Evolutionary conservation across 2,888 invertebrate species (phyloP).

Genomic region (Tenthredo notha): DNA sequence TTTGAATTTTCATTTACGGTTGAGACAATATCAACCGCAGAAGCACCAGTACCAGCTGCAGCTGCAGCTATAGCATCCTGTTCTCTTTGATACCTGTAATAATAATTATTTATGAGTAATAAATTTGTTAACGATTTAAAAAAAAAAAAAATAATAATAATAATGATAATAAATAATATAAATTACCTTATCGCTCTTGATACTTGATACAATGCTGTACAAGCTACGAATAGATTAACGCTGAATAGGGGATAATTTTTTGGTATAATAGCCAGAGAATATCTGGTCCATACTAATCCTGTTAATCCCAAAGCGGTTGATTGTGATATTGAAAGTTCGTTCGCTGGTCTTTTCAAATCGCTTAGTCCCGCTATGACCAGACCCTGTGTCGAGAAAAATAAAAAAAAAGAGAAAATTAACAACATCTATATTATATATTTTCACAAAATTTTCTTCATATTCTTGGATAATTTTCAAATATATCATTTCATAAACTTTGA

Average conservation of each 20-base stretch:
- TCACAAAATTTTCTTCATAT: no score
- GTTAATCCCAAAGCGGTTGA: slow-evolving; percentile 92
- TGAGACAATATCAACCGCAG: slow-evolving; percentile 37
- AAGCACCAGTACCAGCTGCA: no score
- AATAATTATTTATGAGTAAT: not conserved
- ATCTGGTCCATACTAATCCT: slow-evolving; percentile 96
- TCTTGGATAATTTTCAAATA: no score
- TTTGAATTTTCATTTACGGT: not conserved
- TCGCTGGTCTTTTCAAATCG: slow-evolving; percentile 93
- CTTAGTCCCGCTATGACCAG: slow-evolving; percentile 94
- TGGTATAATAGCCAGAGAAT: slow-evolving; percentile 97
- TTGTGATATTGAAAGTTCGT: slow-evolving; percentile 91
- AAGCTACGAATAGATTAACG: slow-evolving; percentile 97
- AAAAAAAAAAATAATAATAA: no score
- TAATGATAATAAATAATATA: not conserved
- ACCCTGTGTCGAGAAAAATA: slow-evolving; percentile 80
- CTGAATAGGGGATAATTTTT: slow-evolving; percentile 97
- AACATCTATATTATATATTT: no score
- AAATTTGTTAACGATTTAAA: no score
- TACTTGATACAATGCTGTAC: slow-evolving; percentile 92
- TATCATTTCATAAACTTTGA: no score
- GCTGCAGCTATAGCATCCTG: slow-evolving; percentile 58
- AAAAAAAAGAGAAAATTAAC: no score
- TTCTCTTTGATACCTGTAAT: slow-evolving; percentile 70
- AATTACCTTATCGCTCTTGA: slow-evolving; percentile 82